These are phyloP conservation scores for Leptobrachium leishanense DNA, from an alignment of 2,113 vertebrate genomes.

Conservation along the genomic window DNA sequence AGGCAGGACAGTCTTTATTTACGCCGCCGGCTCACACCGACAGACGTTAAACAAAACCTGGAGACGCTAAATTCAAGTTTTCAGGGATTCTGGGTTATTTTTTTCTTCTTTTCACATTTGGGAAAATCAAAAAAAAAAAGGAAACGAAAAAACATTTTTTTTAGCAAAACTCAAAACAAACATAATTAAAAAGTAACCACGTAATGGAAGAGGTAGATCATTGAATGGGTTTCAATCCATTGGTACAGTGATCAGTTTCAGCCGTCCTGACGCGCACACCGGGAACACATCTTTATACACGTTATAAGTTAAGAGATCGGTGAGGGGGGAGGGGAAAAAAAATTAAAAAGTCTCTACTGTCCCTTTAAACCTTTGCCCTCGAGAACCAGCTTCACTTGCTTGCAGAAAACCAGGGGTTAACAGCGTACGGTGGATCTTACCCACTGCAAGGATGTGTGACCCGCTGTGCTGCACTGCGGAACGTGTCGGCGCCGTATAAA, in stretches of 20 bases:
- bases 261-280: conserved; percentile 36
- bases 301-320: conserved; percentile 35
- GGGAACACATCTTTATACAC: conserved; percentile 43
- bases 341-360: not conserved
- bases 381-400: not conserved
- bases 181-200: conserved; percentile 34
- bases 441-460: not conserved
- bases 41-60: conserved; percentile 47
- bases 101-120: conserved; percentile 37
- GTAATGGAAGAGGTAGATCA: conserved; percentile 54
- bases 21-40: conserved; percentile 43
- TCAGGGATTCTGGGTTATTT: conserved; percentile 45
- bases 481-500: not conserved
- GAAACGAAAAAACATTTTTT: conserved; percentile 16
- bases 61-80: conserved; percentile 56
- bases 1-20: conserved; percentile 55
- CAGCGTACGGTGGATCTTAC: not conserved
- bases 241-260: conserved; percentile 35
- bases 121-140: conserved; percentile 41
- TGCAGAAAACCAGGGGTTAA: conserved; percentile 16
- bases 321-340: conserved; percentile 10
- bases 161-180: conserved; percentile 14
- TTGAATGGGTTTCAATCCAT: conserved; percentile 43
- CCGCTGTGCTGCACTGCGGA: not conserved
- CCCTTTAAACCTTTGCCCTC: not conserved